phyloP scores from a whole-genome alignment of 2,113 vertebrate genomes.

The Pseudopodoces humilis region DNA sequence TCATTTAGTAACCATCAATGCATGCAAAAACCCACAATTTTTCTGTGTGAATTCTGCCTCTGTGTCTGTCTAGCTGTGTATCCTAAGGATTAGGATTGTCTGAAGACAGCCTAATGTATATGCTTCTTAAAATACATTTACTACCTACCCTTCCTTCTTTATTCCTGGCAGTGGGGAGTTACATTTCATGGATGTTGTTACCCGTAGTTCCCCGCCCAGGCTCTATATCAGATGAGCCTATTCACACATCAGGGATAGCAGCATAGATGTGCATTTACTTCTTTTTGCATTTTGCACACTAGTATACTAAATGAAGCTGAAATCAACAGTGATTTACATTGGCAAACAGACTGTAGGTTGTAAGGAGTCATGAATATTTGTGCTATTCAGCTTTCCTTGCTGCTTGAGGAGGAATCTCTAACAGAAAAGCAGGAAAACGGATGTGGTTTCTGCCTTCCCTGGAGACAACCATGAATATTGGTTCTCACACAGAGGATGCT shows the following conservation, averaged over 20 bases:
- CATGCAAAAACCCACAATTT: background rate
- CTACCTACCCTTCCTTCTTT: background rate
- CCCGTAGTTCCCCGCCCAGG: background rate
- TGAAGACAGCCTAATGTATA: background rate
- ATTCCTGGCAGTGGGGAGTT: background rate
- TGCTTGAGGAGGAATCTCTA: background rate
- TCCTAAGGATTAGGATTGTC: background rate
- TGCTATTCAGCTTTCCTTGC: background rate
- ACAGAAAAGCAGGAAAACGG: conserved; percentile 12
- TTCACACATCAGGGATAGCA: background rate
- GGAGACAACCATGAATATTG: background rate
- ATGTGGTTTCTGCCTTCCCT: conserved; percentile 20
- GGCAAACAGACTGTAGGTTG: background rate
- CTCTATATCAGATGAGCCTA: background rate
- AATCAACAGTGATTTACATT: background rate
- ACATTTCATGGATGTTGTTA: background rate
- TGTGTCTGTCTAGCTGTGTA: background rate
- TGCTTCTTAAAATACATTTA: background rate
- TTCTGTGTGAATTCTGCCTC: background rate
- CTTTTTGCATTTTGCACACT: background rate
- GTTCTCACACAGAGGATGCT: background rate
- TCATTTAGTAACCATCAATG: background rate
- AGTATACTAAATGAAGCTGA: background rate
- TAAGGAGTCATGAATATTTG: background rate
- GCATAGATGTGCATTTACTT: background rate